Conservation (phyloP, 2,888 invertebrate species). For the Autographa gamma region DNA sequence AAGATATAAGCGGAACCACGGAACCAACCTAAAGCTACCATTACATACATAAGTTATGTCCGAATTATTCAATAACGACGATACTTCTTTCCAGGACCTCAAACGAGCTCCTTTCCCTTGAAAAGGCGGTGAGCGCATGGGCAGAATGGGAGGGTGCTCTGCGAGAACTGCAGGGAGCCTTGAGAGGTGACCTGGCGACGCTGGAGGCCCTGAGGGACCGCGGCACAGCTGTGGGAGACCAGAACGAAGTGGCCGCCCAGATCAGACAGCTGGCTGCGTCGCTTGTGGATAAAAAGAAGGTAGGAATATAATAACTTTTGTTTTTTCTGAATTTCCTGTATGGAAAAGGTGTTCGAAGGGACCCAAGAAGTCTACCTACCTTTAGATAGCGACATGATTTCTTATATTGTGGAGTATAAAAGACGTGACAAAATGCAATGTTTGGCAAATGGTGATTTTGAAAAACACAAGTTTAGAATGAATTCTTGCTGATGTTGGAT, state of each 20-base stretch:
- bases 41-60: too few relatives aligned
- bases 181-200: slow-evolving; percentile 91
- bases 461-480: too few relatives aligned
- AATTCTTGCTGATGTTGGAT: too few relatives aligned
- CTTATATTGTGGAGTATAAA: too few relatives aligned
- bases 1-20: too few relatives aligned
- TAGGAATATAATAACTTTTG: slow-evolving; percentile 41
- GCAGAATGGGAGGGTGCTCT: slow-evolving; percentile 93
- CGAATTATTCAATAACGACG: background rate
- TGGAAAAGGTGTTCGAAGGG: too few relatives aligned
- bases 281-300: slow-evolving; percentile 87
- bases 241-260: slow-evolving; percentile 88
- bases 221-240: slow-evolving; percentile 89
- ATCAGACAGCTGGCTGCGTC: slow-evolving; percentile 89
- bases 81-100: slow-evolving; percentile 89
- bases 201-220: slow-evolving; percentile 85
- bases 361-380: too few relatives aligned
- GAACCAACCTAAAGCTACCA: too few relatives aligned
- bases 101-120: slow-evolving; percentile 92
- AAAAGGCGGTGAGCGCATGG: slow-evolving; percentile 92
- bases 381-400: too few relatives aligned
- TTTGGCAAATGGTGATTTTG: too few relatives aligned
- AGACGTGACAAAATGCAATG: too few relatives aligned
- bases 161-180: slow-evolving; percentile 92
- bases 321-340: too few relatives aligned